Evolutionary conservation across 2,888 invertebrate genomes (phyloP).

Genomic region (Pycnomerus fuliginosus): DNA sequence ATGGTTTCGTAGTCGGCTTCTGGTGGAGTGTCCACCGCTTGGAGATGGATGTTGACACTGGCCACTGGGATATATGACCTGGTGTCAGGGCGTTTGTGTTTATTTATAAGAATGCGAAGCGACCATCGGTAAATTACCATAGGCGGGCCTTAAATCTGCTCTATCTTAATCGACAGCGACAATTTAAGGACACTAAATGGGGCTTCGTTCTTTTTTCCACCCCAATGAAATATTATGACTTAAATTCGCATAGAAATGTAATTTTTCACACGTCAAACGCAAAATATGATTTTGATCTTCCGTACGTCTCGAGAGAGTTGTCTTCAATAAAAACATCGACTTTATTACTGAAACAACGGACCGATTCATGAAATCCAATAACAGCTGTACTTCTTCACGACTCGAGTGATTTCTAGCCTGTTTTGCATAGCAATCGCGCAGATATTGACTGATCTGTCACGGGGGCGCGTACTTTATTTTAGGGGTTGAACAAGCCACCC

Average conservation of each 20-base stretch:
- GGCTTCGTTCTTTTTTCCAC: too few relatives aligned
- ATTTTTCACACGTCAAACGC: constrained; percentile 49
- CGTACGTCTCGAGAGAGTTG: constrained; percentile 43
- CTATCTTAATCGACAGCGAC: constrained; percentile 24
- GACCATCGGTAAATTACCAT: constrained; percentile 29
- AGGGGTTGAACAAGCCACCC: constrained; percentile 1
- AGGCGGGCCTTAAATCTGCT: constrained; percentile 18
- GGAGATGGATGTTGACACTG: constrained; percentile 23
- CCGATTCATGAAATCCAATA: constrained; percentile 50
- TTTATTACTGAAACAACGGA: constrained; percentile 48
- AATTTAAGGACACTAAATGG: too few relatives aligned
- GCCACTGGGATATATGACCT: constrained; percentile 29
- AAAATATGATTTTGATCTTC: constrained; percentile 51
- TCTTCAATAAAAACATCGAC: constrained; percentile 50
- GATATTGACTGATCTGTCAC: constrained; percentile 40
- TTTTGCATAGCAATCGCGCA: constrained; percentile 45
- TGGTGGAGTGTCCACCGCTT: constrained; percentile 18
- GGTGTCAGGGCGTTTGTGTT: constrained; percentile 25
- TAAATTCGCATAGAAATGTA: constrained; percentile 48
- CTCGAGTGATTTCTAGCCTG: constrained; percentile 47
- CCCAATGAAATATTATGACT: constrained; percentile 43
- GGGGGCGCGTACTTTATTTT: constrained; percentile 21
- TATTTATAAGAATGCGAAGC: constrained; percentile 29
- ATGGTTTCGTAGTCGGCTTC: constrained; percentile 34
- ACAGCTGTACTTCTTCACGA: constrained; percentile 48